Conservation (phyloP, 2,797 vertebrate species). For the Labroides dimidiatus region DNA sequence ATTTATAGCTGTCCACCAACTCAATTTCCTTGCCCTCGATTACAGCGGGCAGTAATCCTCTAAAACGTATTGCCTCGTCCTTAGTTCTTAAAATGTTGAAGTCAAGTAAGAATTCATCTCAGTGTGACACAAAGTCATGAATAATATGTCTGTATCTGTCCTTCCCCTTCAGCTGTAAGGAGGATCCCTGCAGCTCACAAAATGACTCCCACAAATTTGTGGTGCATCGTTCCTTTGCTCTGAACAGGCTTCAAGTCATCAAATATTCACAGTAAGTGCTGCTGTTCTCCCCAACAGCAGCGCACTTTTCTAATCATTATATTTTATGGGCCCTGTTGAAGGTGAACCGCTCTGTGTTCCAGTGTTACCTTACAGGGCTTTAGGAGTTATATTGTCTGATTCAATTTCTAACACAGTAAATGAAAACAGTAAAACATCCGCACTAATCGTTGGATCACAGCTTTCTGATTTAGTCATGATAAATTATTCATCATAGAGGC, state of each 20-base stretch:
- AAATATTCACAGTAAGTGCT: slow-evolving; percentile 21
- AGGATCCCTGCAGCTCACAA: slow-evolving; percentile 28
- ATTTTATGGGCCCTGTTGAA: slow-evolving; percentile 31
- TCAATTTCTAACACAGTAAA: slow-evolving; percentile 26
- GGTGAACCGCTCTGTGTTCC: slow-evolving; percentile 14
- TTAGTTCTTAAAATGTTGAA: slow-evolving; percentile 42
- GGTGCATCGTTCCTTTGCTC: slow-evolving; percentile 23
- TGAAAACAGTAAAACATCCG: slow-evolving; percentile 10
- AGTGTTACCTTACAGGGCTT: slow-evolving; percentile 11
- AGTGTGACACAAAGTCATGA: slow-evolving; percentile 19
- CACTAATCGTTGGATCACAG: slow-evolving; percentile 24
- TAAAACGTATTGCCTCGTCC: slow-evolving; percentile 29
- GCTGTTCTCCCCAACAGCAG: slow-evolving; percentile 12
- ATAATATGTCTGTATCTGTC: slow-evolving; percentile 14
- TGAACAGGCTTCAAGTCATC: slow-evolving; percentile 15
- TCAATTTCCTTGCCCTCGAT: slow-evolving; percentile 54
- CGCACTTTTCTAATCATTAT: slow-evolving; percentile 18
- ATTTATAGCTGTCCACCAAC: slow-evolving; percentile 54
- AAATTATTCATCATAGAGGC: slow-evolving; percentile 2
- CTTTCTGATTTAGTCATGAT: background rate
- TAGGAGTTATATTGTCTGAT: slow-evolving; percentile 16
- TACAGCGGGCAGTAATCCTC: slow-evolving; percentile 48
- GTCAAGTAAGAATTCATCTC: slow-evolving; percentile 36
- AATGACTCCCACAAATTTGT: slow-evolving; percentile 27
- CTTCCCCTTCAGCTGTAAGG: background rate